Conservation (phyloP, 64 coral and sea anemone genomes). For the Montipora capricornis region DNA sequence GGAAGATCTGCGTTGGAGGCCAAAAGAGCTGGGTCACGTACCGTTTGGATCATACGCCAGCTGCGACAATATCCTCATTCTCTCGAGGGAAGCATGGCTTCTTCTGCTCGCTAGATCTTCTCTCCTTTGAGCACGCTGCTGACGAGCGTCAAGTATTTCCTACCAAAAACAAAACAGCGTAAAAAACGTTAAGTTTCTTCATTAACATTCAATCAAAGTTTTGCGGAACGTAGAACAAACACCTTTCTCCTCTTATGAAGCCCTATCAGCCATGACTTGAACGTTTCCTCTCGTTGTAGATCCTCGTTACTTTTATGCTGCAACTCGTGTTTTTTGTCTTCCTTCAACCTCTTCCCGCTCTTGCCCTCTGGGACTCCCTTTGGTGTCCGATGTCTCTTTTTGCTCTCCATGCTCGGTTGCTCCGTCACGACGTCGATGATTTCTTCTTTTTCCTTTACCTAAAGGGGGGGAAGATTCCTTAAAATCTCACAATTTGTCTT, state of each 20-base stretch:
- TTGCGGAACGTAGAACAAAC: neutral
- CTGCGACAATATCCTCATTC: conserved; percentile 75
- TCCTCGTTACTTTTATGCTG: conserved; percentile 78
- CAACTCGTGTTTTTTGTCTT: conserved; percentile 80
- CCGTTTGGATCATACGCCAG: conserved; percentile 78
- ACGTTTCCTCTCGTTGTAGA: conserved; percentile 81
- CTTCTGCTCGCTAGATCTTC: conserved; percentile 70
- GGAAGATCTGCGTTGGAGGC: neutral
- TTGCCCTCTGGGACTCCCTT: conserved; percentile 64
- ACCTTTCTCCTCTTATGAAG: conserved; percentile 84
- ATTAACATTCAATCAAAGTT: no score
- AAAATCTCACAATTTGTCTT: neutral
- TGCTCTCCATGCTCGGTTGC: conserved; percentile 23
- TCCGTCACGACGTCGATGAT: conserved; percentile 44
- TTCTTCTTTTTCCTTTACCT: conserved; percentile 53
- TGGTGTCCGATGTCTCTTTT: conserved; percentile 89
- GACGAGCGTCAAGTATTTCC: conserved; percentile 81
- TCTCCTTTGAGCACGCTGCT: conserved; percentile 66
- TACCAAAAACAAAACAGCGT: neutral
- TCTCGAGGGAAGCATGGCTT: conserved; percentile 70
- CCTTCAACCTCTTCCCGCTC: conserved; percentile 57
- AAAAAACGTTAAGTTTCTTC: neutral
- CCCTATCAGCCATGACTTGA: conserved; percentile 91
- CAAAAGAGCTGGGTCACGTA: neutral
- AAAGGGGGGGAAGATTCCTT: neutral